Evolutionary conservation across 1,140 invertebrate species (phyloP), one percentile per base, ranked within the genome.

Genomic region (Zelostemma sp.): DNA sequence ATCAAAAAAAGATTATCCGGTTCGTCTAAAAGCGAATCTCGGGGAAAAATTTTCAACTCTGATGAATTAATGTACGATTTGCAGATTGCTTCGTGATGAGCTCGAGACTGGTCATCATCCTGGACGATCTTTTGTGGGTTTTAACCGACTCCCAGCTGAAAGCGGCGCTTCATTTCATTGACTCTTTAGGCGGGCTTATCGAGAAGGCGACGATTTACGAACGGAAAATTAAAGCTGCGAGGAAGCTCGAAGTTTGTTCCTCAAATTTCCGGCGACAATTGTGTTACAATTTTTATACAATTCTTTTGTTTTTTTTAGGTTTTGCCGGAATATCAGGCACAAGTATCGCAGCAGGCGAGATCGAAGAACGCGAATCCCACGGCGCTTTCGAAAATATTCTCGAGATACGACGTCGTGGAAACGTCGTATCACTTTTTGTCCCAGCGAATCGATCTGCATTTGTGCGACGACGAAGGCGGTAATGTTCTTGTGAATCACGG

Each of bases 81-180:
- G 68, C 79, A 97, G 98, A 99, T 86, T 98, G 95, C 83, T 93
- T 94, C 72, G 91, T 99, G 25, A 88, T 99, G 68, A 94, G 95
- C 5, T 98, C 96, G 40, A 90, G 96, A 43, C 85, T 99, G 41
- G 93, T 96, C 49, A 88, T 99, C 15, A 93, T 98, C 68, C 89
- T 99, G 45, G 97, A 99, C 85, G 97, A 99, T 82, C 86, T 99
- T 21, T 87, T 99, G n/a, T 99, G 98, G 97, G 96, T 98, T 18
- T 84, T 99, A 41, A 99, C 97, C 1, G 96, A 99, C 84, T 95
- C 96, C 0, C 98, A 99, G 85, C 85, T 99, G 11, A 93, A 97
- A 74, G 97, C 97, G 25, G 97, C 97, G 25, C 88, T 99, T 12
- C 91, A 96, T 76, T 99, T 98, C 85, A 90, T 95, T 11, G 94